Conservation (phyloP, 2,113 vertebrate species). For the Seriola rivoliana region DNA sequence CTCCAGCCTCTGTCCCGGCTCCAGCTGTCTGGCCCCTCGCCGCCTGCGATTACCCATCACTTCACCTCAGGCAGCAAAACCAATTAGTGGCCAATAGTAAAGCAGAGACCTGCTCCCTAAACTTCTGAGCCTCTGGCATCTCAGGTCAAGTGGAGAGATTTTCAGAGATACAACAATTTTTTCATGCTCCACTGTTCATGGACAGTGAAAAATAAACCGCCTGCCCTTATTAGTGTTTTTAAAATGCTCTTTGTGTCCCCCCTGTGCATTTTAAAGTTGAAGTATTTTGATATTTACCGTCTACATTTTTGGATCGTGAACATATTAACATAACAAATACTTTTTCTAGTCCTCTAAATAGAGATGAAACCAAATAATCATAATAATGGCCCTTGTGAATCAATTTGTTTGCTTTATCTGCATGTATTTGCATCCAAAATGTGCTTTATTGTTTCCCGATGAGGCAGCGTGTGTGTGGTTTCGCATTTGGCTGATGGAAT, state of each 20-base stretch:
- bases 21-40: background rate
- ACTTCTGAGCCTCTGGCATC: background rate
- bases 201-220: background rate
- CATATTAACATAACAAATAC: background rate
- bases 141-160: conserved; percentile 17
- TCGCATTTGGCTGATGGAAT: conserved; percentile 18
- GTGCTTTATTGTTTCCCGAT: conserved; percentile 10
- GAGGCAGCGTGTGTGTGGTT: conserved; percentile 2
- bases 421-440: conserved; percentile 18
- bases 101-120: conserved; percentile 7
- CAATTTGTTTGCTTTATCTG: background rate
- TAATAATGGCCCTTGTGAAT: background rate
- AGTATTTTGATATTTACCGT: background rate
- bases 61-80: conserved; percentile 44
- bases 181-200: background rate
- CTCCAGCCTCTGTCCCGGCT: background rate
- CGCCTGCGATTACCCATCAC: conserved; percentile 13
- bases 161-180: conserved; percentile 4
- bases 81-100: conserved; percentile 44
- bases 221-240: background rate
- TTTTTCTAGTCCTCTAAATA: background rate
- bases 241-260: background rate
- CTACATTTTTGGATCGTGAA: background rate
- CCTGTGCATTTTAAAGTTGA: background rate
- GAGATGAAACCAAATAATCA: conserved; percentile 20